phyloP scores from a whole-genome alignment of 2,888 invertebrate species.

The Xestia ashworthii region DNA sequence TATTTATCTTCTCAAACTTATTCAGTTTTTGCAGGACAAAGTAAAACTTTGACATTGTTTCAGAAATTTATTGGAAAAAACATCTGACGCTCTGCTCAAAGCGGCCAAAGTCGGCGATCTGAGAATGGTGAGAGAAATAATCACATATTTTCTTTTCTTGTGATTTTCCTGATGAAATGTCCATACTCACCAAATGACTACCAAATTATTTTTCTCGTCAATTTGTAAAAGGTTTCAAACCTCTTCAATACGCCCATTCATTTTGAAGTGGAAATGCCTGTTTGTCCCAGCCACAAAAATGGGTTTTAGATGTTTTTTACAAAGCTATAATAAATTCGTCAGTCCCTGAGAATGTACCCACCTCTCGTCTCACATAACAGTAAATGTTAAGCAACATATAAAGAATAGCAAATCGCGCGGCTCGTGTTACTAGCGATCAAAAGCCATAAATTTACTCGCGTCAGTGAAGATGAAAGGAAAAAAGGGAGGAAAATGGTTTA shows the following conservation, averaged over 20 bases:
- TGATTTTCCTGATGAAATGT: constrained; percentile 21
- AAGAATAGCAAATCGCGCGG: constrained; percentile 23
- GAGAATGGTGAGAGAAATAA: constrained; percentile 91
- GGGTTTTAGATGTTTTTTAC: neutral
- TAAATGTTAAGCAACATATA: constrained; percentile 24
- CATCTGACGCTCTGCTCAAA: constrained; percentile 95
- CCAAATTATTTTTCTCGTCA: constrained; percentile 11
- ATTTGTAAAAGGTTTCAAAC: neutral
- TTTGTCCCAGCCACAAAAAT: neutral
- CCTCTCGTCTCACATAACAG: neutral
- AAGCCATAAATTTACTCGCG: constrained; percentile 26
- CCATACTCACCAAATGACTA: neutral
- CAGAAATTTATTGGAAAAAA: constrained; percentile 95
- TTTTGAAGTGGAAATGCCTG: neutral
- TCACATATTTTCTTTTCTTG: constrained; percentile 38
- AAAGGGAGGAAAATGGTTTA: constrained; percentile 1
- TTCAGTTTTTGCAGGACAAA: constrained; percentile 48
- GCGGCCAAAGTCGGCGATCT: constrained; percentile 96
- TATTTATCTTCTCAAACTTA: constrained; percentile 55
- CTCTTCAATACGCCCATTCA: neutral
- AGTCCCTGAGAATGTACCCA: neutral
- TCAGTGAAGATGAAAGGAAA: constrained; percentile 92
- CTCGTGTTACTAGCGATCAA: constrained; percentile 17
- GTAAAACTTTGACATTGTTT: constrained; percentile 80
- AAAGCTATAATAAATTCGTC: neutral